phyloP scores from a whole-genome alignment of 37 sponge, comb jelly and placozoan species.

The Aphrocallistes beatrix region DNA sequence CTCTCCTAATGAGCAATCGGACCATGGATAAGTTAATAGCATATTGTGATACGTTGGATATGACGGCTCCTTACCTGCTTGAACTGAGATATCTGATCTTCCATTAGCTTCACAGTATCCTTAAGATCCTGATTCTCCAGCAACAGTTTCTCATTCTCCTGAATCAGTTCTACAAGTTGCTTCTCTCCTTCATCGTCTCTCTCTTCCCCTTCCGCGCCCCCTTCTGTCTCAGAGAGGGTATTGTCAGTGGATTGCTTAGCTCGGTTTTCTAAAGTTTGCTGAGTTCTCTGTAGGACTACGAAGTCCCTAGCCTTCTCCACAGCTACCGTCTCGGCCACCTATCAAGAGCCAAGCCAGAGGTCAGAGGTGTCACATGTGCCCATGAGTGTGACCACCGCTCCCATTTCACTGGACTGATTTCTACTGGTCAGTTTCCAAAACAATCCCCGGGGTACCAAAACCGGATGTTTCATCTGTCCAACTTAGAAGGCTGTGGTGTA shows the following conservation, averaged over 20 bases:
- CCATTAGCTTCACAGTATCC: neutral
- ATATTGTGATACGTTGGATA: no score
- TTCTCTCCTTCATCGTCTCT: neutral
- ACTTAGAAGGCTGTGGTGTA: no score
- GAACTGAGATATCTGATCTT: neutral
- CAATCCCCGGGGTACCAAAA: no score
- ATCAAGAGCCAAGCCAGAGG: no score
- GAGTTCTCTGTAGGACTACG: neutral
- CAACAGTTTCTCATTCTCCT: neutral
- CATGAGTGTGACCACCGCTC: no score
- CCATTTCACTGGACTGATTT: no score
- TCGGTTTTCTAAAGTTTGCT: neutral
- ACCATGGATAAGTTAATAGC: no score
- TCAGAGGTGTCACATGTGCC: no score
- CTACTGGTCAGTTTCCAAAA: no score
- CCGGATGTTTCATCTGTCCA: no score
- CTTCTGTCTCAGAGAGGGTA: neutral
- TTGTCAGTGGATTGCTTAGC: neutral
- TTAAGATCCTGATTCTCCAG: neutral
- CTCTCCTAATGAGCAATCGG: neutral
- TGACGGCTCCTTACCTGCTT: neutral
- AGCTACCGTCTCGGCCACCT: neutral
- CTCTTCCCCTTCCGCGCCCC: neutral
- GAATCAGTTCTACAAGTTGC: neutral
- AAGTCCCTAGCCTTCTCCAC: neutral